A percentile compares a stretch with the other conserved stretches of the same genome.
Conservation (phyloP, 2,888 invertebrate species). For the Heliconius cydno region DNA sequence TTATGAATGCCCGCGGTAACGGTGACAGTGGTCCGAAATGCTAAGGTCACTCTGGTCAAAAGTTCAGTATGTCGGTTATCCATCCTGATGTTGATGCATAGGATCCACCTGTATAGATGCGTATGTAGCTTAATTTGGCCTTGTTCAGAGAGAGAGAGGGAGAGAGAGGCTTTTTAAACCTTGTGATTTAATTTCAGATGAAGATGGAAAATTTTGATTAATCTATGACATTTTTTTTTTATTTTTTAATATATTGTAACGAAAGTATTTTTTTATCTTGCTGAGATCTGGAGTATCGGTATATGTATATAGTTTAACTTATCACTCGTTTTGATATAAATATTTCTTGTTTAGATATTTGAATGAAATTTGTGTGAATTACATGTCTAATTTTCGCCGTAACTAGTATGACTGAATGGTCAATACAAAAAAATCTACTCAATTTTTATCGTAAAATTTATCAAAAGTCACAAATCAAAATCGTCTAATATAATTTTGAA, state of each 20-base stretch:
- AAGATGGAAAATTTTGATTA: neutral
- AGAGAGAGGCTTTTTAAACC: neutral
- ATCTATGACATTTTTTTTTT: neutral
- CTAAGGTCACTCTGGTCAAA: conserved; percentile 57
- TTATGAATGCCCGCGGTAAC: conserved; percentile 57
- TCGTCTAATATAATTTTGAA: too few species aligned
- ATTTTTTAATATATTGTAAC: neutral
- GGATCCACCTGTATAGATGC: conserved; percentile 10
- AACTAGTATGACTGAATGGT: too few species aligned
- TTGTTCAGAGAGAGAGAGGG: neutral
- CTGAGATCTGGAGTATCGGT: too few species aligned
- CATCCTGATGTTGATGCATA: conserved; percentile 48
- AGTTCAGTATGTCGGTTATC: conserved; percentile 58
- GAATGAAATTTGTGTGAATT: too few species aligned
- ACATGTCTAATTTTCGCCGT: too few species aligned
- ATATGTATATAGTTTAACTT: too few species aligned
- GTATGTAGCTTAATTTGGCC: neutral
- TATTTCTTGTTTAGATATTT: too few species aligned
- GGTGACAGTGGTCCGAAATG: conserved; percentile 57
- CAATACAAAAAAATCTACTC: too few species aligned
- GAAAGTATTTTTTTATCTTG: too few species aligned
- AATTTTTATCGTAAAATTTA: too few species aligned
- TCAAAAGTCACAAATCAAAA: too few species aligned
- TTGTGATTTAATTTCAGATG: neutral
- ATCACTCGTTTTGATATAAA: too few species aligned